phyloP scores from a whole-genome alignment of 2,888 invertebrate species.

The Dichetophora obliterata region DNA sequence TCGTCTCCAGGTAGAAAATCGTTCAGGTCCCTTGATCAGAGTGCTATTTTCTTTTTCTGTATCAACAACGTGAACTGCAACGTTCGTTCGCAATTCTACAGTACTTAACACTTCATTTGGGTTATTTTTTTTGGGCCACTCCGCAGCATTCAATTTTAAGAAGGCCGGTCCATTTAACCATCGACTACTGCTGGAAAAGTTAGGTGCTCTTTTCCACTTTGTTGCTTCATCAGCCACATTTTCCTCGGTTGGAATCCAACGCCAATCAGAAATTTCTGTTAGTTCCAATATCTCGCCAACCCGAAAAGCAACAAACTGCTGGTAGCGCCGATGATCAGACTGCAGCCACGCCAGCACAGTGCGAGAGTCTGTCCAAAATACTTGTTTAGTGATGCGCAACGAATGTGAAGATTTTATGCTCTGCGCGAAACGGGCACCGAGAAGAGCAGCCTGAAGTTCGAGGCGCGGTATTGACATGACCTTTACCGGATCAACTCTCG shows the following conservation, averaged over 20 bases:
- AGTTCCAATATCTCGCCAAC: slow-evolving; percentile 40
- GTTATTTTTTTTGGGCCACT: neutral
- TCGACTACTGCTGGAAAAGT: neutral
- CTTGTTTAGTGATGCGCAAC: neutral
- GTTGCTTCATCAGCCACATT: slow-evolving; percentile 42
- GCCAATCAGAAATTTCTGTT: slow-evolving; percentile 6
- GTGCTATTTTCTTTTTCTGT: no score
- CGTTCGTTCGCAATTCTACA: no score
- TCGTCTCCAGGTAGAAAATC: no score
- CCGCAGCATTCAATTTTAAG: neutral
- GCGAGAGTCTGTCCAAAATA: slow-evolving; percentile 29
- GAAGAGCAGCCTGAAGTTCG: slow-evolving; percentile 19
- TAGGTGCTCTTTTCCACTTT: slow-evolving; percentile 25
- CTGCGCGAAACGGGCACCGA: neutral
- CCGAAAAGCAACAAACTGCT: neutral
- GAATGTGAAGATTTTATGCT: neutral
- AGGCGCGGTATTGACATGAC: slow-evolving; percentile 40
- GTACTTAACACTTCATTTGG: no score
- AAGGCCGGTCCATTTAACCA: slow-evolving; percentile 30
- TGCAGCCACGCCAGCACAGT: slow-evolving; percentile 24
- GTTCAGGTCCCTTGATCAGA: no score
- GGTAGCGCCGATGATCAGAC: slow-evolving; percentile 17
- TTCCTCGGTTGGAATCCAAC: slow-evolving; percentile 28
- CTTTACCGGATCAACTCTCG: slow-evolving; percentile 41
- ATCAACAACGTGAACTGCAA: no score